Conservation (phyloP, 2,113 vertebrate species). For the Antennarius striatus region DNA sequence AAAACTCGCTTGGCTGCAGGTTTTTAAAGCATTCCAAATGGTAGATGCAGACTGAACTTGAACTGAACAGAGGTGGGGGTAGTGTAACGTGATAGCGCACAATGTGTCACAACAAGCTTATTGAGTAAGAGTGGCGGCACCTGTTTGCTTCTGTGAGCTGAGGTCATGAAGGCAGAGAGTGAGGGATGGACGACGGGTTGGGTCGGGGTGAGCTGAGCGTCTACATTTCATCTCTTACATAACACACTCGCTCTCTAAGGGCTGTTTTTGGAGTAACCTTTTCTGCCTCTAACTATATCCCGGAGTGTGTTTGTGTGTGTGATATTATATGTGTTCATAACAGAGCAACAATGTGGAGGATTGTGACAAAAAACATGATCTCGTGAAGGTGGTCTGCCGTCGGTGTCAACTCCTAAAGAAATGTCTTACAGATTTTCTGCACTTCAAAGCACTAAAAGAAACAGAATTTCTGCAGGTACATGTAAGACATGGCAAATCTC, state of each 20-base stretch:
- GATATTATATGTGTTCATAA: neutral
- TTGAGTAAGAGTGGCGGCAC: slow-evolving; percentile 66
- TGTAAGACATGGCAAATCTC: too few species aligned
- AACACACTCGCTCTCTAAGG: slow-evolving; percentile 26
- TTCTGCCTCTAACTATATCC: slow-evolving; percentile 42
- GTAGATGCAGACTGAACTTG: slow-evolving; percentile 45
- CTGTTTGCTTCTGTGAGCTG: slow-evolving; percentile 69
- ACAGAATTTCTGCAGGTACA: too few species aligned
- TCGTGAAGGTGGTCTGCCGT: too few species aligned
- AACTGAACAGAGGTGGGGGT: slow-evolving; percentile 17
- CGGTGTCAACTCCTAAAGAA: too few species aligned
- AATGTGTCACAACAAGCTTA: slow-evolving; percentile 56
- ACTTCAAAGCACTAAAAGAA: too few species aligned
- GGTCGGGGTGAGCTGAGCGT: slow-evolving; percentile 18
- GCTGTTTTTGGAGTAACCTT: slow-evolving; percentile 47
- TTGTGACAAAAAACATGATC: neutral
- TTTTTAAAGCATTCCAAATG: slow-evolving; percentile 71
- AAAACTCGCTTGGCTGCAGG: slow-evolving; percentile 35
- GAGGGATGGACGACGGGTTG: slow-evolving; percentile 32
- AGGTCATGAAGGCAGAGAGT: slow-evolving; percentile 42
- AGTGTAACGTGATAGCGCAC: slow-evolving; percentile 25
- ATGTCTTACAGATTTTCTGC: too few species aligned
- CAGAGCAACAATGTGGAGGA: neutral
- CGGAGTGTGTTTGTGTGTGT: slow-evolving; percentile 6
- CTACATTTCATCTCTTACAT: slow-evolving; percentile 46